Conservation (phyloP, 2,888 invertebrate genomes). For the Drosophila demipolita region DNA sequence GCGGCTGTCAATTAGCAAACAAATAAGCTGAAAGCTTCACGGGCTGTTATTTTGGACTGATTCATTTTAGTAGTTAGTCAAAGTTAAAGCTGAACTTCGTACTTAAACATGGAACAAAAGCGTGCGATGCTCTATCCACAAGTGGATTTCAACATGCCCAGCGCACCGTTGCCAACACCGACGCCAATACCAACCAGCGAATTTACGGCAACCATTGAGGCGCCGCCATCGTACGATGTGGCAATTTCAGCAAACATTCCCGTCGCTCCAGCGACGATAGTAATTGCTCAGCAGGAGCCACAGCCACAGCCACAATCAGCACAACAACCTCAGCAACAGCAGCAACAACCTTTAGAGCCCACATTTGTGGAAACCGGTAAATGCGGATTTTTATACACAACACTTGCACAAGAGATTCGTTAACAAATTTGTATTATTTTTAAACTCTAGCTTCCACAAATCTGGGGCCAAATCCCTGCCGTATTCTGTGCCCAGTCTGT, state of each 20-base stretch:
- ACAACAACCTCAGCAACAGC: constrained; percentile 21
- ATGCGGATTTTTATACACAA: neutral
- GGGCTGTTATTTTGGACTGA: constrained; percentile 35
- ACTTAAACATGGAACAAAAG: constrained; percentile 82
- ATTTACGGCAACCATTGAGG: constrained; percentile 61
- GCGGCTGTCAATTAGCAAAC: constrained; percentile 37
- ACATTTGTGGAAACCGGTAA: constrained; percentile 66
- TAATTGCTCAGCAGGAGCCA: constrained; percentile 49
- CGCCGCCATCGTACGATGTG: constrained; percentile 83
- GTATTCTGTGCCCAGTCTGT: constrained; percentile 81
- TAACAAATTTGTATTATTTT: neutral
- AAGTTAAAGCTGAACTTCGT: constrained; percentile 57
- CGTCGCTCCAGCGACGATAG: constrained; percentile 36
- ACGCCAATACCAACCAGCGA: constrained; percentile 24
- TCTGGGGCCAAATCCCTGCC: constrained; percentile 82
- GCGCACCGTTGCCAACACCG: constrained; percentile 51
- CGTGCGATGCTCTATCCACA: constrained; percentile 84
- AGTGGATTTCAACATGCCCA: constrained; percentile 66
- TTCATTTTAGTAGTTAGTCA: constrained; percentile 23
- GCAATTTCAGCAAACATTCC: constrained; percentile 62
- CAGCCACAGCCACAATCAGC: constrained; percentile 32
- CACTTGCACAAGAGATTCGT: constrained; percentile 6
- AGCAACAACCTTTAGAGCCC: constrained; percentile 43
- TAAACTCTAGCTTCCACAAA: constrained; percentile 46
- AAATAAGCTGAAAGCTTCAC: constrained; percentile 48